Conservation (phyloP, 2,797 vertebrate species). For the Anguilla pacifica region DNA sequence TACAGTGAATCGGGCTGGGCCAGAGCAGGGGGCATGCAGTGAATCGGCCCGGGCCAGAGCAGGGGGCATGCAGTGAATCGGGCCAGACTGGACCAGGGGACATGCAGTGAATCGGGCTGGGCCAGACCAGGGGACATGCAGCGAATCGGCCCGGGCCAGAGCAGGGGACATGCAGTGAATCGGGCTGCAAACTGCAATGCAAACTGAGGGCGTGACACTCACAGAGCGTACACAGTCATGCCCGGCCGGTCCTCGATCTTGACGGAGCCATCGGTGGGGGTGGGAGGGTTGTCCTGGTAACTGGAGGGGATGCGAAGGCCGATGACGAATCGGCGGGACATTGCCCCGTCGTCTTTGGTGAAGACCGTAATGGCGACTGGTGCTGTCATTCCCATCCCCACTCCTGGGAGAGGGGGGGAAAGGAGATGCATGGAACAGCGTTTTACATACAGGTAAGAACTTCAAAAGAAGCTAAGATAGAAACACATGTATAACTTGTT, state of each 20-base stretch:
- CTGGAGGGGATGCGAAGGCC: conserved; percentile 77
- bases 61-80: background rate
- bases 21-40: too few relatives aligned
- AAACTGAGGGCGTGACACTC: conserved; percentile 49
- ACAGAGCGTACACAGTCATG: conserved; percentile 87
- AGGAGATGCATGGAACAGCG: background rate
- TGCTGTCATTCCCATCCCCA: conserved; percentile 85
- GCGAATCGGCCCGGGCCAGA: background rate
- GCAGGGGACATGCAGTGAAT: background rate
- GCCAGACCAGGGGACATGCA: background rate
- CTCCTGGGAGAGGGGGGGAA: conserved; percentile 58
- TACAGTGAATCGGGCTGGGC: too few relatives aligned
- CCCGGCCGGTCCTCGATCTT: conserved; percentile 79
- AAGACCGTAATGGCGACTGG: conserved; percentile 85
- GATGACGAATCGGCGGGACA: conserved; percentile 82
- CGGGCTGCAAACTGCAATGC: too few relatives aligned
- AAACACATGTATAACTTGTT: background rate
- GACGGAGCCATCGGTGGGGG: conserved; percentile 75
- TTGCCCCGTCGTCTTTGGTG: conserved; percentile 78
- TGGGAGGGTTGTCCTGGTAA: conserved; percentile 78
- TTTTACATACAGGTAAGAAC: background rate
- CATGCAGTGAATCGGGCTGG: too few relatives aligned
- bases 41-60: too few relatives aligned
- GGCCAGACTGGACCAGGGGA: too few relatives aligned
- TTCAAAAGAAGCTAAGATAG: background rate